Conservation (phyloP, 2,888 invertebrate genomes). For the Polyommatus icarus region DNA sequence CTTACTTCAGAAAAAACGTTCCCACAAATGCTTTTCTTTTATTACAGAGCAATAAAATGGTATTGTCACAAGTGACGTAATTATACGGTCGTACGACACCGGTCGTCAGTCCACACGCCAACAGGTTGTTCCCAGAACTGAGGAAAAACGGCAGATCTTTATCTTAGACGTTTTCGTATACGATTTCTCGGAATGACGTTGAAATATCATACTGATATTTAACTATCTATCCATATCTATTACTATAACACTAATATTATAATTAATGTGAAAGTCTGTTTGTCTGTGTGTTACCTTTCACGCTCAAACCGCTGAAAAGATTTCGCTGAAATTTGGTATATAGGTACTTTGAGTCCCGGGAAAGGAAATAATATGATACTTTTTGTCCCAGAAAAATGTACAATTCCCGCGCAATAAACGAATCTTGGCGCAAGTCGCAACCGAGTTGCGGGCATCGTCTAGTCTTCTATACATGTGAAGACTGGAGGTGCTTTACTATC, state of each 20-base stretch:
- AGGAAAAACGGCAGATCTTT: constrained; percentile 2
- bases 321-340: too few species aligned
- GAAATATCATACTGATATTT: background rate
- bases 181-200: background rate
- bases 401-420: too few species aligned
- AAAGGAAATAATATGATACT: too few species aligned
- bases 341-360: too few species aligned
- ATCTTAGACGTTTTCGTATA: background rate
- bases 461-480: too few species aligned
- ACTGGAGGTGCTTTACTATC: background rate
- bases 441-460: too few species aligned
- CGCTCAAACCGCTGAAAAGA: too few species aligned
- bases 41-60: background rate
- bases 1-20: background rate
- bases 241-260: too few species aligned
- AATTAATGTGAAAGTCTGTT: too few species aligned
- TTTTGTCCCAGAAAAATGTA: too few species aligned
- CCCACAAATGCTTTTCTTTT: background rate
- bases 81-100: constrained; percentile 1
- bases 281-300: too few species aligned
- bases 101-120: constrained; percentile 29
- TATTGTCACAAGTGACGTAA: constrained; percentile 22
- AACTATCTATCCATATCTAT: background rate
- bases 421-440: too few species aligned
- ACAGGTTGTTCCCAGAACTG: constrained; percentile 11